These are phyloP conservation scores for Coenonympha glycerion DNA, from an alignment of 2,888 invertebrate genomes.

Conservation along the genomic window DNA sequence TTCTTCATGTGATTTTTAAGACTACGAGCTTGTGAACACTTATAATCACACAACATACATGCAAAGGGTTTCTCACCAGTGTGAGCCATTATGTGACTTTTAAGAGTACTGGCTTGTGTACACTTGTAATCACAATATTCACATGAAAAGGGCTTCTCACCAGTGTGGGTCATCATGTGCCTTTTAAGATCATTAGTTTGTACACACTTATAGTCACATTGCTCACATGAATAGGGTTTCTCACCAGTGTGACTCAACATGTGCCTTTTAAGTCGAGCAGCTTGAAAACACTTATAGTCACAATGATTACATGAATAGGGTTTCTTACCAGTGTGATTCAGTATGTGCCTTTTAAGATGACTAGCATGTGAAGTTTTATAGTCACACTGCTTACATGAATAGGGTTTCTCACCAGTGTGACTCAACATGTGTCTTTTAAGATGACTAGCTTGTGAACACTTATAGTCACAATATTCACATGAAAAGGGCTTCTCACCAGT, in stretches of 20 bases:
- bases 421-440: no score
- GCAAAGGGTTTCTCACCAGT: background rate
- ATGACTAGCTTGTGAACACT: no score
- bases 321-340: background rate
- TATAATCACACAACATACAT: background rate
- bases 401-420: no score
- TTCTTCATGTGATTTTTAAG: background rate
- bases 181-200: no score
- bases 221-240: background rate
- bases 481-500: no score
- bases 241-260: background rate
- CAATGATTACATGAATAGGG: background rate
- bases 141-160: background rate
- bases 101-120: background rate
- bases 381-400: background rate
- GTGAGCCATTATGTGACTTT: background rate
- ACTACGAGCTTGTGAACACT: background rate
- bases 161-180: background rate
- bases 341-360: background rate
- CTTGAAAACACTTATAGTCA: background rate
- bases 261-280: background rate
- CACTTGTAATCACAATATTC: background rate
- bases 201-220: background rate
- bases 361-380: background rate
- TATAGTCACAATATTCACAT: no score